A percentile compares a stretch with the other conserved stretches of the same genome.
Evolutionary conservation across 2,113 vertebrate genomes (phyloP).

Genomic region (Caranx melampygus): DNA sequence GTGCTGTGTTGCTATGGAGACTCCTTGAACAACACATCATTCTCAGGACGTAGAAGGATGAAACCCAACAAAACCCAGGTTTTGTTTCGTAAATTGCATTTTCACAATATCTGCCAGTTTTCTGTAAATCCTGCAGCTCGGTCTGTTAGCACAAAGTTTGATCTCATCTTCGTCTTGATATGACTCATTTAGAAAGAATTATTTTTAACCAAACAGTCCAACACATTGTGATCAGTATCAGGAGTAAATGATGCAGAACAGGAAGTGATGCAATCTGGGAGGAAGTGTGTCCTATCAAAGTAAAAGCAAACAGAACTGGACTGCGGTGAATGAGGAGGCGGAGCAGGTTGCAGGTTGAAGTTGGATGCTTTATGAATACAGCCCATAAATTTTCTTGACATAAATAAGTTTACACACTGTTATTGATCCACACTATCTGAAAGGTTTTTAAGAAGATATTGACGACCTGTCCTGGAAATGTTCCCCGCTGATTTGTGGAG

Average conservation of each 20-base stretch:
- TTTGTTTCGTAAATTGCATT: no score
- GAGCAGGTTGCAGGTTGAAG: neutral
- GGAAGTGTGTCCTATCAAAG: no score
- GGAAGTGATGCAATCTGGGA: no score
- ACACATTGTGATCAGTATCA: neutral
- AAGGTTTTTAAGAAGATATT: conserved; percentile 5
- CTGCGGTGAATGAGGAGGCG: neutral
- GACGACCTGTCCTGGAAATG: neutral
- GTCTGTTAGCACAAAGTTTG: no score
- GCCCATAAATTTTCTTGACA: conserved; percentile 11
- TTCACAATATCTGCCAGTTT: no score
- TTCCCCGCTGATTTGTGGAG: neutral
- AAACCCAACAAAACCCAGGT: no score
- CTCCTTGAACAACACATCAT: no score
- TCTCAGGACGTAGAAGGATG: no score
- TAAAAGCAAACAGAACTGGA: neutral
- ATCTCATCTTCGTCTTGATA: neutral
- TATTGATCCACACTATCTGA: neutral
- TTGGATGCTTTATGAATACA: conserved; percentile 49
- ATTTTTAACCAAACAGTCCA: neutral
- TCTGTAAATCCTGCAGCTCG: no score
- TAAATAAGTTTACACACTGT: conserved; percentile 6
- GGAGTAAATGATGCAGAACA: no score
- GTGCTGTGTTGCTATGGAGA: no score
- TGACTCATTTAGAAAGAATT: neutral